Conservation (phyloP, 2,888 invertebrate species). For the Apamea anceps region DNA sequence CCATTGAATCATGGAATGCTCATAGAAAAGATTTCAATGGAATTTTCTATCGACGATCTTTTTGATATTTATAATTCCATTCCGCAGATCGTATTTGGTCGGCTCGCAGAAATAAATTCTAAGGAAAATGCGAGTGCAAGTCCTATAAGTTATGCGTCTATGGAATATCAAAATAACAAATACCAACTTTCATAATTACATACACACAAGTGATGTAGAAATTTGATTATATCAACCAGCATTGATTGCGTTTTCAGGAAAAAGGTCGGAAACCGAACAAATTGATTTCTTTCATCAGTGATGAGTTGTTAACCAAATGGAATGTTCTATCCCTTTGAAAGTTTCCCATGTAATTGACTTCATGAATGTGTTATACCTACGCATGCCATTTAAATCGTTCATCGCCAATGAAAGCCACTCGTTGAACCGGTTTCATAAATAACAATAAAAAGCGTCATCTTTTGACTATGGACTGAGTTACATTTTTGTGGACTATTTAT, state of each 20-base stretch:
- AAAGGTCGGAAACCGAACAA: neutral
- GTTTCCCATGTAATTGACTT: constrained; percentile 54
- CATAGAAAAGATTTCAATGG: constrained; percentile 2
- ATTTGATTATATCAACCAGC: neutral
- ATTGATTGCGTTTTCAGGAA: neutral
- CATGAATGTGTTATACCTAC: constrained; percentile 44
- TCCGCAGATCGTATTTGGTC: neutral
- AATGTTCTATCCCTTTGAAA: constrained; percentile 27
- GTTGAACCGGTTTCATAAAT: constrained; percentile 56
- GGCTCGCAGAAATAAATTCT: neutral
- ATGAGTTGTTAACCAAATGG: constrained; percentile 4
- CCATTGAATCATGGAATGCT: constrained; percentile 19
- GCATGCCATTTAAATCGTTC: constrained; percentile 46
- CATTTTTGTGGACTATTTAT: constrained; percentile 59
- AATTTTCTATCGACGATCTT: constrained; percentile 14
- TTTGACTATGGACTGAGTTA: constrained; percentile 42
- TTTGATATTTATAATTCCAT: constrained; percentile 1
- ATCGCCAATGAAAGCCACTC: constrained; percentile 53
- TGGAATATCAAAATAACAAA: neutral
- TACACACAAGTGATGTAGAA: neutral
- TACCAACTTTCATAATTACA: neutral
- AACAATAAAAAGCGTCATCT: constrained; percentile 60
- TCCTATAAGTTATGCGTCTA: neutral
- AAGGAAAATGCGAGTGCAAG: neutral
- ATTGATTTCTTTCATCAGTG: neutral